A percentile compares a stretch with the other conserved stretches of the same genome.
Conservation (phyloP, 2,113 vertebrate species). For the Brachypodius melanocephalos region DNA sequence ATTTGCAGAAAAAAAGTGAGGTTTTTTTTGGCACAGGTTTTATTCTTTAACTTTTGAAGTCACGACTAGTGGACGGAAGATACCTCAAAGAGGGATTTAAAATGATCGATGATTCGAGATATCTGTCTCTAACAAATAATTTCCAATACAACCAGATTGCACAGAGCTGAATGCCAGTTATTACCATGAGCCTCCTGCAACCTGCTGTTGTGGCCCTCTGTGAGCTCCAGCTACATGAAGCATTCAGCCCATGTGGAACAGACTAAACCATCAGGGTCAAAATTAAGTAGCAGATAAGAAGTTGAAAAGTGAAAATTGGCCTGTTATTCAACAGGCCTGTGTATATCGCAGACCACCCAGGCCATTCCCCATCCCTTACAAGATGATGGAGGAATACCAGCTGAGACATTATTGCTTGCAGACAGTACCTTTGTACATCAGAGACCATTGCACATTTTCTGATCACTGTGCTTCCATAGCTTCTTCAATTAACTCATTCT, state of each 20-base stretch:
- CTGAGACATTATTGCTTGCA: neutral
- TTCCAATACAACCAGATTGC: neutral
- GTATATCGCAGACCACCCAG: neutral
- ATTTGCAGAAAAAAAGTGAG: neutral
- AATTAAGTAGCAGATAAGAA: neutral
- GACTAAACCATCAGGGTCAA: neutral
- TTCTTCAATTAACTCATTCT: neutral
- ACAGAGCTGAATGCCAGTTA: neutral
- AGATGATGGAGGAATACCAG: neutral
- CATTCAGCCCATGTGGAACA: neutral
- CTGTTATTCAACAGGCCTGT: neutral
- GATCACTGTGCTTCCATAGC: neutral
- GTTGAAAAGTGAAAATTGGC: neutral
- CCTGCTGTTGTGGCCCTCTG: neutral
- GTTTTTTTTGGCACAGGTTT: neutral
- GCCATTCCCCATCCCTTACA: neutral
- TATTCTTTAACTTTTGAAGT: neutral
- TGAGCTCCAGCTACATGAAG: neutral
- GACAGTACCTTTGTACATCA: neutral
- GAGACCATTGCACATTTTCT: neutral
- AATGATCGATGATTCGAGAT: neutral
- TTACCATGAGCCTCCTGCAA: neutral
- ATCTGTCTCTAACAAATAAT: neutral
- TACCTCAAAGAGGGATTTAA: neutral
- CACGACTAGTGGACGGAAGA: accelerated